Percentiles rank a stretch among this genome's conserved stretches.
Conservation (phyloP, 1,140 invertebrate genomes). For the Halesus radiatus region DNA sequence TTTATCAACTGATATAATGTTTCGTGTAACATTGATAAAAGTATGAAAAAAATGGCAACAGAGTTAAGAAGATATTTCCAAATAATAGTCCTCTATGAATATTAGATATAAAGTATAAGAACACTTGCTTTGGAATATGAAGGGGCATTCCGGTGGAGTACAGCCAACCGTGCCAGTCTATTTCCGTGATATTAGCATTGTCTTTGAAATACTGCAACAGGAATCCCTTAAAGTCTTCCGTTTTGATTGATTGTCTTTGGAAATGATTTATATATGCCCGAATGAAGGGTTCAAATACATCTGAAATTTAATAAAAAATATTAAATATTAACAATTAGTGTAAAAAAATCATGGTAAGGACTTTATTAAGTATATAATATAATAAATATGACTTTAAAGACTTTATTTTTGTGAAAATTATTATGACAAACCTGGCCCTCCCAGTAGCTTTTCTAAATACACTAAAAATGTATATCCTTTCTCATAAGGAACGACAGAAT, state of each 20-base stretch:
- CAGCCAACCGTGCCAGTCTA: conserved; percentile 93
- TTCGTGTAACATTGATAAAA: too few relatives aligned
- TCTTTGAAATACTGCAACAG: conserved; percentile 84
- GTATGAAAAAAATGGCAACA: neutral
- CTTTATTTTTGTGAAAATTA: too few relatives aligned
- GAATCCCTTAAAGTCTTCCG: conserved; percentile 84
- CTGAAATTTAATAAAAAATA: conserved; percentile 63
- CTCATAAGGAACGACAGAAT: conserved; percentile 91
- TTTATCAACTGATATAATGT: neutral
- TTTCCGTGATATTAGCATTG: conserved; percentile 66
- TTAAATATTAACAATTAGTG: too few relatives aligned
- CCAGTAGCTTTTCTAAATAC: conserved; percentile 88
- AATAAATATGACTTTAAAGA: too few relatives aligned
- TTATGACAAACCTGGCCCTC: conserved; percentile 76
- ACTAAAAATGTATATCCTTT: conserved; percentile 92
- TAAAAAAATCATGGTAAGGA: too few relatives aligned
- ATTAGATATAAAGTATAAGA: neutral
- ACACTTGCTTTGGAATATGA: conserved; percentile 80
- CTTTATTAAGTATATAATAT: too few relatives aligned
- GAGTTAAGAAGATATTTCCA: neutral
- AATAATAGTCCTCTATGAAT: too few relatives aligned
- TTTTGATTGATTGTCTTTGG: conserved; percentile 87
- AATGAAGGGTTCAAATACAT: conserved; percentile 88
- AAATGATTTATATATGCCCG: conserved; percentile 86
- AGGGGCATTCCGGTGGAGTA: conserved; percentile 88